Evolutionary conservation across 2,113 vertebrate species (phyloP).

Genomic region (Eurystomus gularis): DNA sequence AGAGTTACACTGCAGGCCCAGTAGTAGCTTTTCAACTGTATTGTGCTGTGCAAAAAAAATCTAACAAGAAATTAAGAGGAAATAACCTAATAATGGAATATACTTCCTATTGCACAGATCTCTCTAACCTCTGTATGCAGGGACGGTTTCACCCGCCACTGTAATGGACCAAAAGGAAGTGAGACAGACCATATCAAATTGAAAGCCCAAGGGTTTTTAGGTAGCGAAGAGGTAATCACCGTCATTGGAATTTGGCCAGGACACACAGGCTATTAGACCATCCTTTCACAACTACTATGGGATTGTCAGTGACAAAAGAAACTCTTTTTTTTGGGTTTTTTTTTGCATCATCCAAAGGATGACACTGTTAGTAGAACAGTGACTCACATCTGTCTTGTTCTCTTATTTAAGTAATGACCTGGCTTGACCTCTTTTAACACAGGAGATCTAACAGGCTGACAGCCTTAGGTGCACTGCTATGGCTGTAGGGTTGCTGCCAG

Average conservation of each 20-base stretch:
- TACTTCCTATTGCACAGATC: not conserved
- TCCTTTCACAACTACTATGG: not conserved
- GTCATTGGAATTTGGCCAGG: not conserved
- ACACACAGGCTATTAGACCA: not conserved
- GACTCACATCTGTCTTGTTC: not conserved
- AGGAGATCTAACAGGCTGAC: not conserved
- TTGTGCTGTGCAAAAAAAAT: not conserved
- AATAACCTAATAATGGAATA: not conserved
- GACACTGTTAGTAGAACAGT: not conserved
- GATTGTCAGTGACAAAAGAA: not conserved
- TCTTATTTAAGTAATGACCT: slow-evolving; percentile 13
- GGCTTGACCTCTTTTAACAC: not conserved
- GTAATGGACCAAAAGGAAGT: not conserved
- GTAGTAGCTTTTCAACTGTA: not conserved
- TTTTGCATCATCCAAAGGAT: not conserved
- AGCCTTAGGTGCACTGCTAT: not conserved
- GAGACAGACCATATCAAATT: not conserved
- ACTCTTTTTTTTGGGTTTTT: not conserved
- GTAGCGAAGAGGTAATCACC: not conserved
- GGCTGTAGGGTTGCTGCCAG: slow-evolving; percentile 22
- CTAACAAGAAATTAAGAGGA: not conserved
- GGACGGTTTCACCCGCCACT: not conserved
- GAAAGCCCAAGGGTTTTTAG: not conserved
- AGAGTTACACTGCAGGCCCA: not conserved
- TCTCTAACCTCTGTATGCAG: not conserved